phyloP scores from a whole-genome alignment of 2,888 invertebrate species.

The Charanyca ferruginea region DNA sequence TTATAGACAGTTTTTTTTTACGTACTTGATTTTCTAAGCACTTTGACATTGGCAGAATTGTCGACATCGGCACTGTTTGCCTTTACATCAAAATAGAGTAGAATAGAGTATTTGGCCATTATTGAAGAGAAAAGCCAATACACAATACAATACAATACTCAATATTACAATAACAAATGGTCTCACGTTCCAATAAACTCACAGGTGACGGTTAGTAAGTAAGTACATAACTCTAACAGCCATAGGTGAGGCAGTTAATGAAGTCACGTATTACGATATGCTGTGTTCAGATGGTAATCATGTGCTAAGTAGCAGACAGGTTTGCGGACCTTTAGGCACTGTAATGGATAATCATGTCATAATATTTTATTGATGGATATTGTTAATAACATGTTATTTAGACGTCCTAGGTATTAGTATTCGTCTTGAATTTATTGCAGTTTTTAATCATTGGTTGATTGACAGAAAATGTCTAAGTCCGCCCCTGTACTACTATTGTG shows the following conservation, averaged over 20 bases:
- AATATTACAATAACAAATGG: slow-evolving; percentile 2
- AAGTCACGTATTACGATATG: slow-evolving; percentile 32
- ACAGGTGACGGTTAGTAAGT: slow-evolving; percentile 17
- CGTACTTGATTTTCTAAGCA: too few species aligned
- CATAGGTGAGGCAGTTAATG: slow-evolving; percentile 42
- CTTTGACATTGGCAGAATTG: too few species aligned
- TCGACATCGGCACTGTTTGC: too few species aligned
- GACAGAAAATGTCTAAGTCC: too few species aligned
- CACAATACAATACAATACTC: background rate
- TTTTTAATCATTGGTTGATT: background rate
- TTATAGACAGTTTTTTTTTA: too few species aligned
- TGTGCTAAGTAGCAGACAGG: slow-evolving; percentile 39
- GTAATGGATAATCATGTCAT: slow-evolving; percentile 27
- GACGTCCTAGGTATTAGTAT: slow-evolving; percentile 1
- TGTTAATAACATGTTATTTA: slow-evolving; percentile 1
- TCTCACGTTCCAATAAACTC: slow-evolving; percentile 8
- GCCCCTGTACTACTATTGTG: too few species aligned
- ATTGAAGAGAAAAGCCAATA: background rate
- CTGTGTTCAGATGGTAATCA: slow-evolving; percentile 38
- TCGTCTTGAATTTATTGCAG: background rate
- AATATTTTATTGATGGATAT: slow-evolving; percentile 15
- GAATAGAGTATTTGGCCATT: too few species aligned
- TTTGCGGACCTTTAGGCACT: slow-evolving; percentile 10
- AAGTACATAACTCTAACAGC: slow-evolving; percentile 24
- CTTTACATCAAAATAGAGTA: too few species aligned